Evolutionary conservation across 2,888 invertebrate genomes (phyloP), one percentile per base, ranked within the genome.

Genomic region (Horisme vitalbata): DNA sequence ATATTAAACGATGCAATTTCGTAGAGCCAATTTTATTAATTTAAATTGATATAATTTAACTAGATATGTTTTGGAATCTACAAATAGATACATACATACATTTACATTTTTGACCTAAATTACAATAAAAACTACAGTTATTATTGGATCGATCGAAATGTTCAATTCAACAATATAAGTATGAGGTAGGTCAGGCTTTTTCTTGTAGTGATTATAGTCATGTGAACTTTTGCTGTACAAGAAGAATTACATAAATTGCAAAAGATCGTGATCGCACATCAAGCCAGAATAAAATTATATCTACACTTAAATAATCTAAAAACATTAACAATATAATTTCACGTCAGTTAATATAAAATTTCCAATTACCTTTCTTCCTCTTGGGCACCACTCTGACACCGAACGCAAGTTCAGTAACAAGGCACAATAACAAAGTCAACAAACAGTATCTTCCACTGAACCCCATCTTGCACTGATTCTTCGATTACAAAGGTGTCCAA

Each of bases 331-430:
- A 11, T 11, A 18, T 18, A 18, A 18, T 5, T 2, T 18, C 4
- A 18, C 10, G 2, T 11, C 11, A 31, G 4, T 14, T 20, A 0
- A 11, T 30, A 30, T 21, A 38, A 43, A 33, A 13, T 31, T 11
- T 44, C 31, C 11, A 52, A 63, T 77, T 87, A 92, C 92, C 92
- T 92, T 91, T 90, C 71, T 90, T 85, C 73, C 91, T 80, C 69
- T 90, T 90, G 61, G 90, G 82, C 75, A 90, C 77, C 71, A 91
- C 82, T 80, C 91, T 84, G 61, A 92, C 90, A 76, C 90, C 92
- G 63, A 87, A 79, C 54, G 90, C 83, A 67, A 78, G 74, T 73
- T 88, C 90, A 67, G 80, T 76, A 84, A 87, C 86, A 67, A 89
- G 78, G 75, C 87, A 86, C 83, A 90, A 79, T 75, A 83, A 79